phyloP scores from a whole-genome alignment of 2,888 invertebrate species.

The Plebejus argus region DNA sequence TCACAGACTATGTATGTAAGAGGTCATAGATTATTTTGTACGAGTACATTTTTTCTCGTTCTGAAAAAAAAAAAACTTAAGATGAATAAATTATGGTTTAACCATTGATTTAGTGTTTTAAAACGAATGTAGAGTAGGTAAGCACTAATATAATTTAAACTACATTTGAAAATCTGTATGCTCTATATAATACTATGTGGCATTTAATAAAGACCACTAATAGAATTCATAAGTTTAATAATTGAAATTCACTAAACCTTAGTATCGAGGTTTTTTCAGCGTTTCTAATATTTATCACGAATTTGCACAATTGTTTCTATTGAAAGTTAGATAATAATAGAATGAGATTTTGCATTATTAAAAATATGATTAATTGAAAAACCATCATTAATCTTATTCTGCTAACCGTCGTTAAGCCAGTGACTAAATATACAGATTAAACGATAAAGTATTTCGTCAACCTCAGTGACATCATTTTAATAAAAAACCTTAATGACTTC shows the following conservation, averaged over 20 bases:
- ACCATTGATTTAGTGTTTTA: background rate
- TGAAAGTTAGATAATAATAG: no score
- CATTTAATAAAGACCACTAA: no score
- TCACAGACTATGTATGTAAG: slow-evolving; percentile 8
- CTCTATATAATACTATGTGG: no score
- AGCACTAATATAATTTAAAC: no score
- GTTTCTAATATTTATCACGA: no score
- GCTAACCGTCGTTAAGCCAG: background rate
- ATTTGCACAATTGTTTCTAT: background rate
- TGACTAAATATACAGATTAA: background rate
- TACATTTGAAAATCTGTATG: no score
- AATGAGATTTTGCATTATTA: no score
- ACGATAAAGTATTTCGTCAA: slow-evolving; percentile 6
- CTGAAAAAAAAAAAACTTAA: background rate
- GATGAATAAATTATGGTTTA: background rate
- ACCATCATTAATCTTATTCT: background rate
- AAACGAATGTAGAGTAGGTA: background rate
- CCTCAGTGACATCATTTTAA: slow-evolving; percentile 17
- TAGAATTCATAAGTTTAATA: no score
- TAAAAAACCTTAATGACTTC: slow-evolving; percentile 22
- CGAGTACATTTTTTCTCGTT: background rate
- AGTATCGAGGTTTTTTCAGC: no score
- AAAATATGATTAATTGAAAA: background rate
- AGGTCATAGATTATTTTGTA: slow-evolving; percentile 14
- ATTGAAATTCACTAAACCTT: background rate